Base-by-base conservation (phyloP, 2,888 invertebrate genomes). In the Prosopocoilus inquinatus region DNA sequence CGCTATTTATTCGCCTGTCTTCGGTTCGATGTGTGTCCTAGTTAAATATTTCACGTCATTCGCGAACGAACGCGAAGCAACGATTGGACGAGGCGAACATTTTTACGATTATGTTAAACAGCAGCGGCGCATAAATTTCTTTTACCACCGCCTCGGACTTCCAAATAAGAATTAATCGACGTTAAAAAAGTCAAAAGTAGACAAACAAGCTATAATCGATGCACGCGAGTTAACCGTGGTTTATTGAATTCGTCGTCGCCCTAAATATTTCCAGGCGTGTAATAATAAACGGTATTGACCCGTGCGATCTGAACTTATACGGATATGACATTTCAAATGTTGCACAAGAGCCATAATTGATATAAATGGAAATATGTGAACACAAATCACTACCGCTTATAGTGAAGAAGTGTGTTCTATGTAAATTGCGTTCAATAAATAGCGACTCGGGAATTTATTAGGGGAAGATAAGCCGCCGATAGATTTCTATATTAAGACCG, bases 401-500 rank as follows among this genome's bases (percentile, higher is more conserved):
- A 73, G 70, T 71, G 73, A 71, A 72, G 70, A 72, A 71, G 69
- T 73, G 72, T 73, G 71, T 72, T 67, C 65, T 70, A 73, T 73
- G 73, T 72, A 72, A 74, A 74, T 74, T 65, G 67, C 60, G 60
- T 60, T 62, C 67, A 68, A 73, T 73, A 73, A 74, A 73, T 71
- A 68, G 60, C 63, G 55, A 51, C 56, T 50, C 55, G 64, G 64
- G 65, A 69, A 71, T 72, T 71, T 68, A 68, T 68, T 62, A 63
- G 58, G 58, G 62, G 56, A 54, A 57, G 67, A 67, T 68, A 68
- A 65, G 62, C 56, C 52, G 50, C 61, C 53, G 50, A 60, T 54
- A 64, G 64, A 67, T 67, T 69, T 68, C 69, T 67, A 66, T 67
- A 69, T 69, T 69, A 69, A 69, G 68, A 60, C 53, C 57, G 56